Base-by-base conservation (phyloP, 2,113 vertebrate species). In the Arenaria interpres region DNA sequence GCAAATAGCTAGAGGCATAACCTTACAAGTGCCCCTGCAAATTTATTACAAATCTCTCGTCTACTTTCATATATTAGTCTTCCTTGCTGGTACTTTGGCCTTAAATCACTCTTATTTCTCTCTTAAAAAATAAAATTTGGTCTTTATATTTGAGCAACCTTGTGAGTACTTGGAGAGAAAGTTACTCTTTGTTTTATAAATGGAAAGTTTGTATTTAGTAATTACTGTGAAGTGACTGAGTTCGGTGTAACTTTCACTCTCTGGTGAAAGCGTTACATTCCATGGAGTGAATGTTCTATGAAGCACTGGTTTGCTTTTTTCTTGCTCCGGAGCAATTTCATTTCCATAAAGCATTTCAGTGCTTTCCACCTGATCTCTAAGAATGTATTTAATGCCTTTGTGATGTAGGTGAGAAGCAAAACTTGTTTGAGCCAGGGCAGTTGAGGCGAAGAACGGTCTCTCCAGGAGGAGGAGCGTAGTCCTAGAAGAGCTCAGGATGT, bases 1-100 rank as follows among this genome's bases (percentile, higher is more conserved):
- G 85, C 73, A 76, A 69, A 84, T 94, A 85, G 89, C 73, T 94
- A 94, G 80, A 96, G 85, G 94, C 87, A 96, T 97, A 90, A 97
- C 90, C 93, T 73, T 97, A 97, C 96, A 94, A 97, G 96, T 94
- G 68, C 95, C 95, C 92, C 35, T 97, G 96, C 81, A 97, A 88
- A 91, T 85, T 93, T 96, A 89, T 93, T 91, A 93, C 88, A 92
- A 77, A 81, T 28, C 30, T 75, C 41, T 85, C 78, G 20, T 85
- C 74, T 95, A 18, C n/a, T 95, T 96, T 92, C 48, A 85, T 66
- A 78, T 89, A 66, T 53, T 95, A 89, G 94, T 97, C 95, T 97
- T 97, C 97, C 95, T 95, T 95, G 85, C 94, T 97, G 57, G 81
- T 93, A 94, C 76, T 90, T 95, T 94, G 68, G 96, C 97, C 96